These are phyloP conservation scores for Andricus curvator DNA, from an alignment of 2,888 invertebrate genomes.

Conservation along the genomic window DNA sequence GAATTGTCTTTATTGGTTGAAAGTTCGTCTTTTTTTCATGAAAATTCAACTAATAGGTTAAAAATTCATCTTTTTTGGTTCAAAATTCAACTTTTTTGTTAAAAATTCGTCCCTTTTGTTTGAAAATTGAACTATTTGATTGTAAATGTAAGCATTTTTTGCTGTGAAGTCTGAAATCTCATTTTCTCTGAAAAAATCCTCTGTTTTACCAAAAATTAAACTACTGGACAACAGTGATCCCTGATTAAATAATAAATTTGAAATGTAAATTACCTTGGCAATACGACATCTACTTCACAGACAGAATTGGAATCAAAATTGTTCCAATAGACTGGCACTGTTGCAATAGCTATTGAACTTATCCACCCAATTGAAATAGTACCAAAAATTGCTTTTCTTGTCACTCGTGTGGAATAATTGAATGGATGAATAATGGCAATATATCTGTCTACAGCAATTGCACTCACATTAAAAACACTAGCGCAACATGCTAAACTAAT, in stretches of 20 bases:
- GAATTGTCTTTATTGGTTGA: too few species aligned
- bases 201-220: too few species aligned
- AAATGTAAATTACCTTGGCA: slow-evolving; percentile 74
- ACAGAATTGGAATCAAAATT: slow-evolving; percentile 81
- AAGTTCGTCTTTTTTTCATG: too few species aligned
- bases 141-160: too few species aligned
- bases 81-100: too few species aligned
- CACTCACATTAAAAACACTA: slow-evolving; percentile 88
- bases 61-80: too few species aligned
- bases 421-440: slow-evolving; percentile 89
- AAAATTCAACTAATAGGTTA: too few species aligned
- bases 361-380: slow-evolving; percentile 86
- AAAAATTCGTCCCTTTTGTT: too few species aligned
- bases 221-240: too few species aligned
- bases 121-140: too few species aligned
- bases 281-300: slow-evolving; percentile 86
- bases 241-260: background rate
- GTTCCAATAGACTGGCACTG: slow-evolving; percentile 89
- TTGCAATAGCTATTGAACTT: slow-evolving; percentile 83
- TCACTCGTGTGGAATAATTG: slow-evolving; percentile 87
- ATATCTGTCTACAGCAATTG: slow-evolving; percentile 89
- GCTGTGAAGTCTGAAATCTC: too few species aligned
- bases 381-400: slow-evolving; percentile 82
- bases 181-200: too few species aligned
- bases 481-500: slow-evolving; percentile 88